A percentile compares a stretch with the other conserved stretches of the same genome.
These are phyloP conservation scores for Amphibalanus amphitrite DNA, from an alignment of 1,140 invertebrate species.

Conservation along the genomic window DNA sequence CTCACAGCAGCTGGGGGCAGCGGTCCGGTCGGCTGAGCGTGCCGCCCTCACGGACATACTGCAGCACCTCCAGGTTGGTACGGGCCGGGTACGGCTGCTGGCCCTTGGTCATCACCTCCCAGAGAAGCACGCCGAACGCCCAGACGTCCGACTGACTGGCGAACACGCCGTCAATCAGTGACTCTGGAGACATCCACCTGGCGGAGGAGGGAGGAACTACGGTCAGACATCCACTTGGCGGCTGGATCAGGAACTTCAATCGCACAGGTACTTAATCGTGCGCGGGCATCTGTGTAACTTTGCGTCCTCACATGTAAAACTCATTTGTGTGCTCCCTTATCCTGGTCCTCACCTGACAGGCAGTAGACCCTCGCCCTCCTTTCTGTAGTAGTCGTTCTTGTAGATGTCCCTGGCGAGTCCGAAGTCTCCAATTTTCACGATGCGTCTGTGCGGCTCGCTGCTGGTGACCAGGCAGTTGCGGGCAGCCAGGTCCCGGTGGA, in stretches of 20 bases:
- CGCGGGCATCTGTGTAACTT: too few relatives aligned
- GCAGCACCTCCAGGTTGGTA: constrained; percentile 75
- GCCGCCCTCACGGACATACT: constrained; percentile 72
- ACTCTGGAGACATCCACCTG: constrained; percentile 82
- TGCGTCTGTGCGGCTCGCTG: constrained; percentile 34
- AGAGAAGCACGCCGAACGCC: constrained; percentile 89
- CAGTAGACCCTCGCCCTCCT: constrained; percentile 61
- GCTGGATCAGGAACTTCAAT: too few relatives aligned
- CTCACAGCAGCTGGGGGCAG: constrained; percentile 62
- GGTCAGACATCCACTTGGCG: constrained; percentile 44
- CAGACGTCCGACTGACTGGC: constrained; percentile 89
- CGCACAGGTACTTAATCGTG: too few relatives aligned
- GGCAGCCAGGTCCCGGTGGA: constrained; percentile 74
- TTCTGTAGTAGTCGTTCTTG: constrained; percentile 89
- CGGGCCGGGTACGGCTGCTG: constrained; percentile 88
- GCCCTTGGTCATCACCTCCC: constrained; percentile 91
- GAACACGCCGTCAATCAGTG: constrained; percentile 72
- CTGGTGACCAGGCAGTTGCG: constrained; percentile 73
- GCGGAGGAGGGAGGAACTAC: constrained; percentile 53
- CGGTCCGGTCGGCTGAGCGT: constrained; percentile 56
- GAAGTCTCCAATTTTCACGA: constrained; percentile 95
- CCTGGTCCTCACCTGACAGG: constrained; percentile 35
- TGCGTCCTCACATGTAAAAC: too few relatives aligned
- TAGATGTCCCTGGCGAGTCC: constrained; percentile 91
- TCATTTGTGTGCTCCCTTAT: too few relatives aligned